Evolutionary conservation across 2,113 vertebrate genomes (phyloP).

Genomic region (Hyaena hyaena): DNA sequence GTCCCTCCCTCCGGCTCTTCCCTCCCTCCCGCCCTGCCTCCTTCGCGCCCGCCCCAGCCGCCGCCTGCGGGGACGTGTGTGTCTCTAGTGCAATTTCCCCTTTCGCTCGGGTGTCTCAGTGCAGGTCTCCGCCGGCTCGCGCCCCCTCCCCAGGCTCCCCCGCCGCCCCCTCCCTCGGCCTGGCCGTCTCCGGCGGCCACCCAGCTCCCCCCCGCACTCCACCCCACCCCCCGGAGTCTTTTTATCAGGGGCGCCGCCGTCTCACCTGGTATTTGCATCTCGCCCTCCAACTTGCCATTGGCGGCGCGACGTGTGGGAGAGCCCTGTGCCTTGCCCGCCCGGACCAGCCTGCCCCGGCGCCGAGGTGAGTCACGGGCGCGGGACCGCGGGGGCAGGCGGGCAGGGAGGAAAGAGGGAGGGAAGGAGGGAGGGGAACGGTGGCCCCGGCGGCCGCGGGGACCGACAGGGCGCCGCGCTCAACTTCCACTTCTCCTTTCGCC

Average conservation of each 20-base stretch:
- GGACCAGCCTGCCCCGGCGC: constrained; percentile 77
- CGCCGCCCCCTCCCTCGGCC: background rate
- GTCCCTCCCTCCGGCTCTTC: constrained; percentile 73
- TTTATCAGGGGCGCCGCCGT: constrained; percentile 19
- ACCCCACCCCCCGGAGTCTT: background rate
- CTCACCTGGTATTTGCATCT: constrained; percentile 77
- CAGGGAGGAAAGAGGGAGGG: constrained; percentile 23
- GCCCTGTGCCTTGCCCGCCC: constrained; percentile 68
- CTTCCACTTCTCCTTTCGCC: constrained; percentile 80
- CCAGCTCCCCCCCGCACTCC: background rate
- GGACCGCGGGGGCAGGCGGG: constrained; percentile 68
- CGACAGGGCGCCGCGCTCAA: constrained; percentile 57
- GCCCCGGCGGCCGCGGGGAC: constrained; percentile 67
- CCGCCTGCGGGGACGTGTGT: constrained; percentile 73
- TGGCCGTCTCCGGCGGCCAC: background rate
- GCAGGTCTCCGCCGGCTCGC: constrained; percentile 44
- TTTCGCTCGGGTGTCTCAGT: constrained; percentile 25
- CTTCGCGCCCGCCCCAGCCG: constrained; percentile 72
- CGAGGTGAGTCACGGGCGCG: constrained; percentile 77
- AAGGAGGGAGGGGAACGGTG: background rate
- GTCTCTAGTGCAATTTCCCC: constrained; percentile 73
- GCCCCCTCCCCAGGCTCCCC: constrained; percentile 37
- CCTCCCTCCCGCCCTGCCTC: constrained; percentile 73
- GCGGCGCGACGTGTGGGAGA: constrained; percentile 75
- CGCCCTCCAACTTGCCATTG: constrained; percentile 73